phyloP scores from a whole-genome alignment of 2,113 vertebrate genomes.

The Macaca nemestrina region DNA sequence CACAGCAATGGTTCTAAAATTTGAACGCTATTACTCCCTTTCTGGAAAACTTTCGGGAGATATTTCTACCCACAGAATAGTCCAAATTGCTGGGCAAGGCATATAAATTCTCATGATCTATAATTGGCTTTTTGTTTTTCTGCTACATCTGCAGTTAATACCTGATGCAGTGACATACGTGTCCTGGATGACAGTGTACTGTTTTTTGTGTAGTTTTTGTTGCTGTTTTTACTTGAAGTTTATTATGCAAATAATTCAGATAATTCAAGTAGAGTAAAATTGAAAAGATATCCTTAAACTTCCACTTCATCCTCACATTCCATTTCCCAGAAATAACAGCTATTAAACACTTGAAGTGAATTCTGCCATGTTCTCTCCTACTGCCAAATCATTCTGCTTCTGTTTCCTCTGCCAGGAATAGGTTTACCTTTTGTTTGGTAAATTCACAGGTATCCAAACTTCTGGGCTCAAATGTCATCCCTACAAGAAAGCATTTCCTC shows the following conservation, averaged over 20 bases:
- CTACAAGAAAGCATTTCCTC: background rate
- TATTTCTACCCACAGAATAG: background rate
- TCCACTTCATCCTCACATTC: background rate
- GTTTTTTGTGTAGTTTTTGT: too few species aligned
- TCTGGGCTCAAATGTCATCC: background rate
- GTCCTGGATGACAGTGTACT: background rate
- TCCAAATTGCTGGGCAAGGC: background rate
- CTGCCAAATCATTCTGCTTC: background rate
- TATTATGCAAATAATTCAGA: background rate
- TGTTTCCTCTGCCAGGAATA: background rate
- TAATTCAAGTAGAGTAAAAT: background rate
- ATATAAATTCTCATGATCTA: background rate
- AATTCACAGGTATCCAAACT: background rate
- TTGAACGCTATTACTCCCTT: background rate
- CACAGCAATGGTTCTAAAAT: background rate
- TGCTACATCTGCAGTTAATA: background rate
- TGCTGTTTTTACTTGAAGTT: background rate
- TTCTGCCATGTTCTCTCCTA: background rate
- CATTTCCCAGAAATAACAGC: background rate
- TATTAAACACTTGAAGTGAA: background rate
- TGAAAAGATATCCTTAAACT: background rate
- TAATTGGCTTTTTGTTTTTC: background rate
- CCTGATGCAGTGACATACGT: background rate
- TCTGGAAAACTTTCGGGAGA: background rate
- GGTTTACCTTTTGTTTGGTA: background rate